A percentile compares a stretch with the other conserved stretches of the same genome.
These are phyloP conservation scores for Mythimna pallens DNA, from an alignment of 2,888 invertebrate species.

Conservation along the genomic window DNA sequence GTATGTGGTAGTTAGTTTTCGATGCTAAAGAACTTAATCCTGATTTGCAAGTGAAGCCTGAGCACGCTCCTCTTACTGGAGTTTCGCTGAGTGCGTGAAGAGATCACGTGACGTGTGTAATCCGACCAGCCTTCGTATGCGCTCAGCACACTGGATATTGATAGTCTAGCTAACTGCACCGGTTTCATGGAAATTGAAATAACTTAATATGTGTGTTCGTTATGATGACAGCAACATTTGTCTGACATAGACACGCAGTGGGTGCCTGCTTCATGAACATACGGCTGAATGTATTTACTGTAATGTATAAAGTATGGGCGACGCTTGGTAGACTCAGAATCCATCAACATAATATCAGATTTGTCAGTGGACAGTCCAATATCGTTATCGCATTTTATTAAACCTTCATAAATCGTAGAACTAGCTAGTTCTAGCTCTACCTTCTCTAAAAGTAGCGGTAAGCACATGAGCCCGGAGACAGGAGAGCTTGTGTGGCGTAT, in stretches of 20 bases:
- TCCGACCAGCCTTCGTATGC: constrained; percentile 9
- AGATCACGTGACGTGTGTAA: constrained; percentile 27
- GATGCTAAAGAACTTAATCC: constrained; percentile 1
- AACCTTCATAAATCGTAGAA: background rate
- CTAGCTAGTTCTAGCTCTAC: background rate
- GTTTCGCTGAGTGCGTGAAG: constrained; percentile 13
- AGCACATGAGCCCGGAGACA: background rate
- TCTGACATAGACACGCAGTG: background rate
- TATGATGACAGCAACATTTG: background rate
- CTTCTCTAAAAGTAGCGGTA: background rate
- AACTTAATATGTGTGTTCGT: constrained; percentile 1
- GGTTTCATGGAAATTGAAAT: constrained; percentile 23
- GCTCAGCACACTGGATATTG: background rate
- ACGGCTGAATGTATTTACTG: background rate
- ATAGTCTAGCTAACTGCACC: background rate
- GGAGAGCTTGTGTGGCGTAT: background rate
- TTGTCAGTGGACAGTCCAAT: background rate
- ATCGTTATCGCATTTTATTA: background rate
- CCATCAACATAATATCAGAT: constrained; percentile 1
- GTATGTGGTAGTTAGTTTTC: background rate
- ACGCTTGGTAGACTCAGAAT: background rate
- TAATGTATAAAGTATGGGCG: background rate
- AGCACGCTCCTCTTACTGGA: constrained; percentile 1
- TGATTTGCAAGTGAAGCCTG: background rate
- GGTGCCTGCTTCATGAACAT: background rate